Evolutionary conservation across 2,113 vertebrate genomes (phyloP).

Genomic region (Scomber colias): DNA sequence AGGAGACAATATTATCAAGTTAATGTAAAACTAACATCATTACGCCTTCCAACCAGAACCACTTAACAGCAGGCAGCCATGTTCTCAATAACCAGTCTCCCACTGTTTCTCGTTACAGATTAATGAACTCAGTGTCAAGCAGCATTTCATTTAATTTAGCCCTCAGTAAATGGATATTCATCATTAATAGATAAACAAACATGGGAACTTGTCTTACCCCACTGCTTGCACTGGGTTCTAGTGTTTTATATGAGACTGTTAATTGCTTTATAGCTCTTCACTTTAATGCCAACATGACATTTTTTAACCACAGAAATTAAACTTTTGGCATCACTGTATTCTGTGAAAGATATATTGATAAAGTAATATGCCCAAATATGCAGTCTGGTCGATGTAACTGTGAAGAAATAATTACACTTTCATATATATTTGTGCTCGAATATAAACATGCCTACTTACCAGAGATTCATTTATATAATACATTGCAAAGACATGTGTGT

Average conservation of each 20-base stretch:
- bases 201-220: slow-evolving; percentile 40
- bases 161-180: slow-evolving; percentile 66
- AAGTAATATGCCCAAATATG: not conserved
- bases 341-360: not conserved
- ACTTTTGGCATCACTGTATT: not conserved
- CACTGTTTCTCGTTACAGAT: slow-evolving; percentile 70
- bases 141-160: slow-evolving; percentile 65
- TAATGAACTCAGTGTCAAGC: slow-evolving; percentile 78
- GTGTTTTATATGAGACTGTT: slow-evolving; percentile 2
- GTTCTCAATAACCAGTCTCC: slow-evolving; percentile 75
- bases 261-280: slow-evolving; percentile 21
- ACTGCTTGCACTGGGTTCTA: slow-evolving; percentile 14
- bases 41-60: slow-evolving; percentile 71
- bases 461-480: not conserved
- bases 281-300: not conserved
- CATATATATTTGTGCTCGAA: too few species aligned
- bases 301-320: not conserved
- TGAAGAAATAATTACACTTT: not conserved
- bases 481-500: not conserved
- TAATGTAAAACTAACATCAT: slow-evolving; percentile 78
- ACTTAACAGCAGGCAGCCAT: slow-evolving; percentile 77
- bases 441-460: too few species aligned
- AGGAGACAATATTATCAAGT: slow-evolving; percentile 74
- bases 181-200: slow-evolving; percentile 74
- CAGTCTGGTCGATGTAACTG: not conserved